phyloP scores from a whole-genome alignment of 2,113 vertebrate species.

The Boulengeromyrus knoepffleri region DNA sequence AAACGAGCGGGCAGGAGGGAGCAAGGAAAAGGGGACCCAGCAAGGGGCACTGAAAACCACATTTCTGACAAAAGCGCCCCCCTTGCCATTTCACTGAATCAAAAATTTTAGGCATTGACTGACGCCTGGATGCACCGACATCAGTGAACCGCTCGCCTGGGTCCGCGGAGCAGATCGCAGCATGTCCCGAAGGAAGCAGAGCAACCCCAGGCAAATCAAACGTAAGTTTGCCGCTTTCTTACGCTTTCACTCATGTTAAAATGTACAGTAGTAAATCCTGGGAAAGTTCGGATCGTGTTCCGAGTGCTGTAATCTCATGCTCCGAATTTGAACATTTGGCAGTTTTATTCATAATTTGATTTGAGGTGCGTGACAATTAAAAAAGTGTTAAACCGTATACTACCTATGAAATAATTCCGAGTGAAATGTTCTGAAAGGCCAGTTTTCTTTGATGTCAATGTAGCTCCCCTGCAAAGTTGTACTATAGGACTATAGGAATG shows the following conservation, averaged over 20 bases:
- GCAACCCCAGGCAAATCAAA: conserved; percentile 84
- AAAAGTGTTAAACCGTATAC: not conserved
- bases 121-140: conserved; percentile 55
- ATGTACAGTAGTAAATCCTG: not conserved
- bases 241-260: not conserved
- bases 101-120: conserved; percentile 46
- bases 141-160: conserved; percentile 35
- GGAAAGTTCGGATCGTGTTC: not conserved
- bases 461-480: not conserved
- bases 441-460: not conserved
- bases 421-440: not conserved
- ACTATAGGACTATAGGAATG: not conserved
- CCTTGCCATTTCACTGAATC: conserved; percentile 19
- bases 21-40: not conserved
- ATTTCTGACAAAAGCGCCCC: not conserved
- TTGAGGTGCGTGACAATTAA: not conserved
- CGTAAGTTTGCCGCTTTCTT: conserved; percentile 63
- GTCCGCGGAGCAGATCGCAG: conserved; percentile 43
- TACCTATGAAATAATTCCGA: not conserved
- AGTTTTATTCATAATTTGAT: not conserved
- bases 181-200: conserved; percentile 87
- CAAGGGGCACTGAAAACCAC: not conserved
- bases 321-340: not conserved
- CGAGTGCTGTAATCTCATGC: not conserved
- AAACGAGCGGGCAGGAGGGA: not conserved